Evolutionary conservation across 2,113 vertebrate genomes (phyloP).

Genomic region (Alosa alosa): DNA sequence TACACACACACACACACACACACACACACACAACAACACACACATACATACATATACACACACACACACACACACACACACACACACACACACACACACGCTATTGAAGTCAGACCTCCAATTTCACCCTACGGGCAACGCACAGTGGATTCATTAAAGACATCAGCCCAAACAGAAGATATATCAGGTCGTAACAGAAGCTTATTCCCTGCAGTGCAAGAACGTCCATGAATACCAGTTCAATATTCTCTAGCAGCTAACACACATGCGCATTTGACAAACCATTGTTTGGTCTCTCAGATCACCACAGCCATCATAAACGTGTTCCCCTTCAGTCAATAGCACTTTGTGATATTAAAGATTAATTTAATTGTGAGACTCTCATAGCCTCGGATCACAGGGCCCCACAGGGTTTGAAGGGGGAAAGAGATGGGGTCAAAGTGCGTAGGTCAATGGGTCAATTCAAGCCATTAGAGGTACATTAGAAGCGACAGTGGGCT

Average conservation of each 20-base stretch:
- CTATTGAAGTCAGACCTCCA: neutral
- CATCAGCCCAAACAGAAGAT: neutral
- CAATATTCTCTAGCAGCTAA: too few species aligned
- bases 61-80: constrained; percentile 11
- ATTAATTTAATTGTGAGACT: constrained; percentile 65
- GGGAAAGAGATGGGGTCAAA: constrained; percentile 52
- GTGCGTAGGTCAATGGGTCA: constrained; percentile 65
- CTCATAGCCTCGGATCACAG: constrained; percentile 59
- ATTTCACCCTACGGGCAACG: neutral
- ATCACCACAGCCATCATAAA: neutral
- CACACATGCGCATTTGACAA: neutral
- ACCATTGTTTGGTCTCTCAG: neutral
- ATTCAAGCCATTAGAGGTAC: constrained; percentile 57
- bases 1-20: constrained; percentile 4
- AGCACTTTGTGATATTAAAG: constrained; percentile 65
- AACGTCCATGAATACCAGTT: neutral
- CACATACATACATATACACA: neutral
- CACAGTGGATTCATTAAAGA: neutral
- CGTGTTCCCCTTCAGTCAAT: constrained; percentile 60
- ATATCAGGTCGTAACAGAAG: neutral
- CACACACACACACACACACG: constrained; percentile 4
- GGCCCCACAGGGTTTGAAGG: constrained; percentile 57
- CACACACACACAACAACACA: constrained; percentile 3
- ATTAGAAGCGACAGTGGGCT: constrained; percentile 43
- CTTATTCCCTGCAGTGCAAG: neutral